Evolutionary conservation across 2,113 vertebrate species (phyloP).

Genomic region (Chaetodon auriga): DNA sequence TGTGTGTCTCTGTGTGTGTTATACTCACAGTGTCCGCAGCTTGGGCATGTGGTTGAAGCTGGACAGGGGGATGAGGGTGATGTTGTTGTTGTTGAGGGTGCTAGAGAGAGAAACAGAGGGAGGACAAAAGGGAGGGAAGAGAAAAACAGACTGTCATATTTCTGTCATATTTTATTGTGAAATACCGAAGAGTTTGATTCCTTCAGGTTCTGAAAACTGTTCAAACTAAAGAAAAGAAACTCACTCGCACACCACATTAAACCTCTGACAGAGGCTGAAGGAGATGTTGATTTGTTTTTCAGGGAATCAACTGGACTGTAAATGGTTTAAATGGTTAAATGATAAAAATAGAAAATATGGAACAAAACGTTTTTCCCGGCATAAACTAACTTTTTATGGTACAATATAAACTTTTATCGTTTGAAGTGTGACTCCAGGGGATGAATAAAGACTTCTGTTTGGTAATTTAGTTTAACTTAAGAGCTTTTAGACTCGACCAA

Average conservation of each 20-base stretch:
- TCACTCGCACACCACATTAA: too few relatives aligned
- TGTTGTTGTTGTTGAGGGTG: slow-evolving; percentile 99
- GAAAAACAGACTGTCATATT: slow-evolving; percentile 53
- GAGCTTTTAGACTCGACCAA: background rate
- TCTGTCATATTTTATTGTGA: background rate
- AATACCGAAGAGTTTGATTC: background rate
- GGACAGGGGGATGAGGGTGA: slow-evolving; percentile 97
- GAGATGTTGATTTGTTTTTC: background rate
- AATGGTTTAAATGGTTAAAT: background rate
- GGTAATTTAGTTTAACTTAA: background rate
- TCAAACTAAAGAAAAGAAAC: background rate
- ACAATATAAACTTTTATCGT: background rate
- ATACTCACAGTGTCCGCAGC: slow-evolving; percentile 98
- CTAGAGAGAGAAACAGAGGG: slow-evolving; percentile 76
- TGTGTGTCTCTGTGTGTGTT: slow-evolving; percentile 31
- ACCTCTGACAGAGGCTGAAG: too few relatives aligned
- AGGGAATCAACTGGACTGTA: background rate
- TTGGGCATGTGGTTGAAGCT: slow-evolving; percentile 99
- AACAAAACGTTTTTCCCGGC: too few relatives aligned
- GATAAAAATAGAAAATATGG: background rate
- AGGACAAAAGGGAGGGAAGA: background rate
- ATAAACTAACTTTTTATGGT: background rate
- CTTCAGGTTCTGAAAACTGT: background rate
- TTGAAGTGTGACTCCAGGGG: background rate
- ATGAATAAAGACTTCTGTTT: background rate